Evolutionary conservation across 1,140 invertebrate genomes (phyloP).

Genomic region (Neodiprion lecontei): DNA sequence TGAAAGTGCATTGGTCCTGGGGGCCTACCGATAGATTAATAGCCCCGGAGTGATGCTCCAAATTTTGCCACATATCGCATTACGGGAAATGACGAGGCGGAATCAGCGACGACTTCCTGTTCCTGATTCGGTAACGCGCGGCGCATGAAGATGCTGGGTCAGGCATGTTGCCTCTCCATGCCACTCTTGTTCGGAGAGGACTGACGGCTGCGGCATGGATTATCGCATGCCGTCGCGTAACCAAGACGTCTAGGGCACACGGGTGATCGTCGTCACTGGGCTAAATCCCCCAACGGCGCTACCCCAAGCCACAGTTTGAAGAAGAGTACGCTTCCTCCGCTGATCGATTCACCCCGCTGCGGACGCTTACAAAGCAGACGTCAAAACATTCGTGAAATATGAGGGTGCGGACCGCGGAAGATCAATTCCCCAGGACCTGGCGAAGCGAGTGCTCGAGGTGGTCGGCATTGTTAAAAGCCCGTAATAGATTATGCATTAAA

Average conservation of each 20-base stretch:
- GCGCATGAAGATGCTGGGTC: neutral
- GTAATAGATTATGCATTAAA: conserved; percentile 63
- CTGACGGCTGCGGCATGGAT: neutral
- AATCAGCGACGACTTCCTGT: conserved; percentile 42
- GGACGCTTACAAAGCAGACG: conserved; percentile 50
- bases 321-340: neutral
- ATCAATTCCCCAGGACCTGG: conserved; percentile 47
- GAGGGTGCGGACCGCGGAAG: conserved; percentile 44
- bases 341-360: conserved; percentile 23
- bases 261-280: neutral
- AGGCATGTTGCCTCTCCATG: too few species aligned
- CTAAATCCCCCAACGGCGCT: neutral
- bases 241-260: neutral
- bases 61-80: conserved; percentile 51
- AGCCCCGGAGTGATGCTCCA: conserved; percentile 55
- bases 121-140: neutral
- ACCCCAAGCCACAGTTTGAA: neutral
- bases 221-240: neutral
- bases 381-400: conserved; percentile 59
- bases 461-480: conserved; percentile 56
- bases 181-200: neutral
- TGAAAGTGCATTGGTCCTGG: conserved; percentile 56
- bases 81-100: conserved; percentile 48
- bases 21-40: conserved; percentile 59
- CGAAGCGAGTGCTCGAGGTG: conserved; percentile 35